Conservation (phyloP, 37 sponge, comb jelly and placozoan species). For the Tethya wilhelma region DNA sequence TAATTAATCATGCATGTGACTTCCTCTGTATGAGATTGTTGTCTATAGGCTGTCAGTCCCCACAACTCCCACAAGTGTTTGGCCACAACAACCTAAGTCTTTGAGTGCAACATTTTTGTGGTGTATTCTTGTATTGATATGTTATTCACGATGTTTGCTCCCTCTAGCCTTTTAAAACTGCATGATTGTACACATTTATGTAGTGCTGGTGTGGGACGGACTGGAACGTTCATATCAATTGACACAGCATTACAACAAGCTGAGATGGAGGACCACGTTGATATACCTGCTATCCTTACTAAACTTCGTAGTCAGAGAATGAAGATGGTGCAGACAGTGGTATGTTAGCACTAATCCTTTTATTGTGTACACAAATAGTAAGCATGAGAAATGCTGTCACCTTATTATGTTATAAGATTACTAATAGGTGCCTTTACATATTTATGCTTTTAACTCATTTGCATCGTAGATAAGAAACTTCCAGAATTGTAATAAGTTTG, state of each 20-base stretch:
- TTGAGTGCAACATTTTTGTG: too few species aligned
- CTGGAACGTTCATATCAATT: slow-evolving; percentile 25
- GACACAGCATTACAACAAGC: slow-evolving; percentile 19
- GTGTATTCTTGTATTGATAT: too few species aligned
- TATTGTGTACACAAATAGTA: not conserved
- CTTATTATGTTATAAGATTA: not conserved
- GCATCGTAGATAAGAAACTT: too few species aligned
- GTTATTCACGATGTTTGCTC: not conserved
- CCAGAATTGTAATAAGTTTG: too few species aligned
- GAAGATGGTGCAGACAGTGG: slow-evolving; percentile 46
- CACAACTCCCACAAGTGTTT: too few species aligned
- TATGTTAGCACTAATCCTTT: too few species aligned
- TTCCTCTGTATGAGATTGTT: too few species aligned
- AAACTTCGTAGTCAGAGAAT: slow-evolving; percentile 34
- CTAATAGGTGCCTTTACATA: too few species aligned
- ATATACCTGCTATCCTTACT: slow-evolving; percentile 10
- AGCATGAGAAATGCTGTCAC: not conserved
- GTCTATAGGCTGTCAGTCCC: too few species aligned
- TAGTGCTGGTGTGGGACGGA: slow-evolving; percentile 46
- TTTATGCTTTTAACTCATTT: not conserved
- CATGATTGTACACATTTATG: not conserved
- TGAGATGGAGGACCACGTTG: not conserved
- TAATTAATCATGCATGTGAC: too few species aligned
- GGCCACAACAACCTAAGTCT: too few species aligned
- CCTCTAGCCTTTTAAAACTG: too few species aligned